phyloP scores from a whole-genome alignment of 2,797 vertebrate genomes.

The Miichthys miiuy region DNA sequence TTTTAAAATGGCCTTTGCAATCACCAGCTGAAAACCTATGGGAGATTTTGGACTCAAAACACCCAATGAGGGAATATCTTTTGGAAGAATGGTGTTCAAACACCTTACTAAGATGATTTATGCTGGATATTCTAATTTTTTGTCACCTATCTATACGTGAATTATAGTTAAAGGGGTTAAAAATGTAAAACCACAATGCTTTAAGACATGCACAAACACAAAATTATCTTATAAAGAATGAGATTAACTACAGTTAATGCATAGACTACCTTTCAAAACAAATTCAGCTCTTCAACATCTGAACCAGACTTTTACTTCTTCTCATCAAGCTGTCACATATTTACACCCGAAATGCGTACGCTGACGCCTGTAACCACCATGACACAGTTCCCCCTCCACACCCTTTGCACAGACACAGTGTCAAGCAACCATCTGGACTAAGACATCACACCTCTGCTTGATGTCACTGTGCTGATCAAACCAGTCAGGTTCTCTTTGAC shows the following conservation, averaged over 20 bases:
- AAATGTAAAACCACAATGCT: background rate
- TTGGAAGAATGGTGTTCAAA: too few species aligned
- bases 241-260: background rate
- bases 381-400: constrained; percentile 4
- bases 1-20: too few species aligned
- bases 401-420: constrained; percentile 8
- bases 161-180: background rate
- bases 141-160: too few species aligned
- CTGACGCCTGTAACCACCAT: background rate
- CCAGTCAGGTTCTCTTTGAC: constrained; percentile 18
- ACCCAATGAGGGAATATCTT: too few species aligned
- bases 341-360: background rate
- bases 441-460: constrained; percentile 43
- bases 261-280: background rate
- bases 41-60: too few species aligned
- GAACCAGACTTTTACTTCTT: constrained; percentile 1
- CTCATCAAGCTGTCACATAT: constrained; percentile 3
- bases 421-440: constrained; percentile 10
- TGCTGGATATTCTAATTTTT: too few species aligned
- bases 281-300: background rate
- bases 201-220: background rate
- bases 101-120: too few species aligned
- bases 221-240: background rate
- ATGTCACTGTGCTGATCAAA: constrained; percentile 35
- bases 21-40: too few species aligned